phyloP scores from a whole-genome alignment of 2,113 vertebrate species.

The Periophthalmus modestus region DNA sequence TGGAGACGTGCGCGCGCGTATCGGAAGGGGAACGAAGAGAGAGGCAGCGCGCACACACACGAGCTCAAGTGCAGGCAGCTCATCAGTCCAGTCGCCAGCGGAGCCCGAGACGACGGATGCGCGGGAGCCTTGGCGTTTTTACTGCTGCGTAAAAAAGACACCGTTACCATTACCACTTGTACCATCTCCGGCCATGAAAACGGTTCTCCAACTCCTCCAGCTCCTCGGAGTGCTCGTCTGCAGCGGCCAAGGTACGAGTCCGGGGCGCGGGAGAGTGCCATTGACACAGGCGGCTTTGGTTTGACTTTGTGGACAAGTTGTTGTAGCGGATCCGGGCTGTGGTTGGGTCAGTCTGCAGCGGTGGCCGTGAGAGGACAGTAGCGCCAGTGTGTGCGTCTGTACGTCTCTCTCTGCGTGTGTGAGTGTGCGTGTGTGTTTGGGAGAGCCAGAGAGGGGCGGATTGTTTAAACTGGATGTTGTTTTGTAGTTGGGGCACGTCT shows the following conservation, averaged over 20 bases:
- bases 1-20: conserved; percentile 59
- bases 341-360: conserved; percentile 36
- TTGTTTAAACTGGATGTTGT: conserved; percentile 71
- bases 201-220: conserved; percentile 71
- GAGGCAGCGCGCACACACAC: conserved; percentile 33
- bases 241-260: conserved; percentile 73
- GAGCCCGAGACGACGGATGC: conserved; percentile 66
- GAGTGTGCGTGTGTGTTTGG: conserved; percentile 25
- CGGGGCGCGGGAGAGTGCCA: background rate
- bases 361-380: conserved; percentile 15
- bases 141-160: conserved; percentile 51
- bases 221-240: conserved; percentile 77
- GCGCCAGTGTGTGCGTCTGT: background rate
- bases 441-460: conserved; percentile 57
- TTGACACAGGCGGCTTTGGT: conserved; percentile 10
- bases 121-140: conserved; percentile 57
- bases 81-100: conserved; percentile 61
- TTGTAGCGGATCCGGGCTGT: conserved; percentile 15
- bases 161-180: conserved; percentile 35
- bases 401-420: too few species aligned
- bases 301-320: conserved; percentile 71
- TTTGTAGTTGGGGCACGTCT: conserved; percentile 82
- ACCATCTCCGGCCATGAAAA: conserved; percentile 48
- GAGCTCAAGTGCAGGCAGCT: conserved; percentile 27
- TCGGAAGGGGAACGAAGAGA: conserved; percentile 50